These are phyloP conservation scores for Steinernema hermaphroditum DNA, from an alignment of 2,888 invertebrate species.

Conservation along the genomic window DNA sequence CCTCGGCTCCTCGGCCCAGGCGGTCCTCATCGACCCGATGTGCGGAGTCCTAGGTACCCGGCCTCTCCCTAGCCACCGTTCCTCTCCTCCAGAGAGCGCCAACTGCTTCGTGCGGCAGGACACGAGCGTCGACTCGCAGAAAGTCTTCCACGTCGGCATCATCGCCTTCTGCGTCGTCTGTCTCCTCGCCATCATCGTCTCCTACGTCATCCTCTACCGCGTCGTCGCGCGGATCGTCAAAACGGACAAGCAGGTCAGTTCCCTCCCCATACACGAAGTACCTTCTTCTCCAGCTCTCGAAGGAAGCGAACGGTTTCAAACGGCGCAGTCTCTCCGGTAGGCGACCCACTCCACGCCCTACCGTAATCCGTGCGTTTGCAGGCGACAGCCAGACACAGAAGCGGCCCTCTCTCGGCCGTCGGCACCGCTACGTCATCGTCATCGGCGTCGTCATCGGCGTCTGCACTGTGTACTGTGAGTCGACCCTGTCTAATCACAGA, in stretches of 20 bases:
- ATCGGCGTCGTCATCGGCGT: conserved; percentile 58
- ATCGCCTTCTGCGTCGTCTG: conserved; percentile 39
- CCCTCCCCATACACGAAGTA: not conserved
- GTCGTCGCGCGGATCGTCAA: conserved; percentile 44
- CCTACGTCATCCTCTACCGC: conserved; percentile 49
- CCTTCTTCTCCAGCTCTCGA: not conserved
- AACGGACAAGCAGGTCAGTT: conserved; percentile 38
- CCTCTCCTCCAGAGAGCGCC: not conserved
- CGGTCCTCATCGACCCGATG: conserved; percentile 20
- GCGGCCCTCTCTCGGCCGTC: conserved; percentile 33
- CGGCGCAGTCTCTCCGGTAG: not conserved
- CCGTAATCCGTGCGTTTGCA: not conserved
- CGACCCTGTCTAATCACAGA: too few species aligned
- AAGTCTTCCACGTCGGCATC: conserved; percentile 23
- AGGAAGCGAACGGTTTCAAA: conserved; percentile 5
- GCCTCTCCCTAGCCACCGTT: not conserved
- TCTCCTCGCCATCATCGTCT: conserved; percentile 48
- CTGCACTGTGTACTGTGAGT: conserved; percentile 50
- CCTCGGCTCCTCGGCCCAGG: not conserved
- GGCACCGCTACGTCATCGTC: conserved; percentile 56
- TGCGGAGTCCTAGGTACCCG: not conserved
- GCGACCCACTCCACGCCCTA: not conserved
- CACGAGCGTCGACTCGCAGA: conserved; percentile 17
- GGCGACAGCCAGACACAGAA: not conserved
- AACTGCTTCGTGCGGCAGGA: conserved; percentile 22